Conservation (phyloP, 2,888 invertebrate species). For the Cerastoderma edule region DNA sequence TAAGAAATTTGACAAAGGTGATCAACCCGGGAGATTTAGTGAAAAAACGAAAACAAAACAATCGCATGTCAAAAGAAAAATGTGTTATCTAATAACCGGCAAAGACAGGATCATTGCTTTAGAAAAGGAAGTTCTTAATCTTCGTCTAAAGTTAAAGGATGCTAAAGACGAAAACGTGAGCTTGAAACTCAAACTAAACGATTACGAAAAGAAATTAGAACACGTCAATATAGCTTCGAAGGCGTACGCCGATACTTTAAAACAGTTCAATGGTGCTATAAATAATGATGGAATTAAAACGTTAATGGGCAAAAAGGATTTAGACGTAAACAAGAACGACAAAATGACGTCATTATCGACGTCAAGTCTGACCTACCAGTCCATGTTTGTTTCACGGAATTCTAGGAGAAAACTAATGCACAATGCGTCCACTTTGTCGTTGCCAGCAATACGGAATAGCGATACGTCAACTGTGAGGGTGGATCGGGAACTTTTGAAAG, state of each 20-base stretch:
- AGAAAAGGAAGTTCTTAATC: background rate
- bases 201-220: background rate
- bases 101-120: background rate
- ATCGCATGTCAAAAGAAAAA: no score
- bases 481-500: no score
- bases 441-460: slow-evolving; percentile 1
- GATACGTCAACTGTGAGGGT: no score
- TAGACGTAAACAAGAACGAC: background rate
- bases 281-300: background rate
- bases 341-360: no score
- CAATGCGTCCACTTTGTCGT: background rate
- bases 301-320: background rate
- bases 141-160: background rate
- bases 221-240: background rate
- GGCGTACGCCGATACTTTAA: background rate
- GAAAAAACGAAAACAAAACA: no score
- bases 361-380: background rate
- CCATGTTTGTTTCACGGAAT: slow-evolving; percentile 1
- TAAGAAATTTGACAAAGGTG: no score
- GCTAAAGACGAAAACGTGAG: background rate
- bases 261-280: background rate
- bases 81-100: no score
- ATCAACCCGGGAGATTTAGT: no score
- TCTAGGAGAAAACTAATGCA: background rate
- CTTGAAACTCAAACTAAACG: background rate